Conservation (phyloP, 1,140 invertebrate species). For the Maconellicoccus hirsutus region DNA sequence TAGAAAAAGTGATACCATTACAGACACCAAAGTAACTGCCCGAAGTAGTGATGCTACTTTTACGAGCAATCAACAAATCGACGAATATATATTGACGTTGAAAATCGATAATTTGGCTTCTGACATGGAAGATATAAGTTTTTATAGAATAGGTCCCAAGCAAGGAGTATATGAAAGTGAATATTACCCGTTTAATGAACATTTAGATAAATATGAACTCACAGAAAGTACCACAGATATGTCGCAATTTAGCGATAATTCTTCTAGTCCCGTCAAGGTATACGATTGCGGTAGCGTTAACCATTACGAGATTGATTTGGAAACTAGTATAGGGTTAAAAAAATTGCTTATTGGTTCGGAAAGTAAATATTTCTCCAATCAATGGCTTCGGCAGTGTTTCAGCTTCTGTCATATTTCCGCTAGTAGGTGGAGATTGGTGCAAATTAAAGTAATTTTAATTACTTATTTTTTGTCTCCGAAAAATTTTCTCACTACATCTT, state of each 20-base stretch:
- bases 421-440: neutral
- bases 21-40: neutral
- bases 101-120: neutral
- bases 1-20: neutral
- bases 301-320: neutral
- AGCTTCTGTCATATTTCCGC: constrained; percentile 2
- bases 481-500: neutral
- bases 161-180: neutral
- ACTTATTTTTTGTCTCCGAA: neutral
- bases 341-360: neutral
- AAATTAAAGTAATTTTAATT: neutral
- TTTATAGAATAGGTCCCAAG: neutral
- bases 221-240: neutral
- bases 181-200: neutral
- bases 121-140: neutral
- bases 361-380: neutral
- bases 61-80: neutral
- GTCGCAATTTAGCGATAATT: neutral
- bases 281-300: neutral
- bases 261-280: neutral
- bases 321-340: neutral
- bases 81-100: neutral
- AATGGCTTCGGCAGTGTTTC: neutral
- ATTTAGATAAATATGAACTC: neutral
- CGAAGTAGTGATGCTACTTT: neutral